Conservation (phyloP, 2,797 vertebrate genomes). For the Atherinosoma microstoma region DNA sequence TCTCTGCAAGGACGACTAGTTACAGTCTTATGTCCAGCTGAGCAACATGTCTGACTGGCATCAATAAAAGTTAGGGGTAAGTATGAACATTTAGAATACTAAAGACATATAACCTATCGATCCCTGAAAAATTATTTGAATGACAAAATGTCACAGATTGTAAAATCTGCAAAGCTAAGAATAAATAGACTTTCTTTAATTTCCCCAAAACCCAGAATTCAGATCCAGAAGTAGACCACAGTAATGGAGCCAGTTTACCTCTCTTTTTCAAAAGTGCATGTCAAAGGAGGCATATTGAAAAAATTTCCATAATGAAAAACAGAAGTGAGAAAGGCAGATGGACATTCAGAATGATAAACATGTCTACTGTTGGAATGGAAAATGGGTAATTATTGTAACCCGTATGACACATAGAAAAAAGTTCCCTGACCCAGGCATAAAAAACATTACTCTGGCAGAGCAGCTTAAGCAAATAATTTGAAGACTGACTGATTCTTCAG, state of each 20-base stretch:
- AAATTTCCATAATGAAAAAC: slow-evolving; percentile 60
- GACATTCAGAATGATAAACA: slow-evolving; percentile 64
- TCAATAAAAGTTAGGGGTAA: not conserved
- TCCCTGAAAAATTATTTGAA: too few relatives aligned
- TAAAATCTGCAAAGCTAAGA: not conserved
- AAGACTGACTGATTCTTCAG: slow-evolving; percentile 61
- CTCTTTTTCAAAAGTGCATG: slow-evolving; percentile 27
- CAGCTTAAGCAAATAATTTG: slow-evolving; percentile 59
- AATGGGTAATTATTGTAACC: slow-evolving; percentile 64
- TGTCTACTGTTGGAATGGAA: slow-evolving; percentile 66
- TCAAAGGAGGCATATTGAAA: slow-evolving; percentile 38
- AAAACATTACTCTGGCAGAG: slow-evolving; percentile 63
- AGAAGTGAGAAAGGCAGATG: slow-evolving; percentile 59
- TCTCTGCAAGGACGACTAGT: not conserved
- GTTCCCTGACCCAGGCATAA: slow-evolving; percentile 61
- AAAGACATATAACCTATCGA: too few relatives aligned
- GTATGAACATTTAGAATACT: not conserved
- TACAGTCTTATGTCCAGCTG: not conserved
- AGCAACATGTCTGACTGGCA: not conserved
- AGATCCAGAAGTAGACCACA: slow-evolving; percentile 21
- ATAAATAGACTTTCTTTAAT: slow-evolving; percentile 1
- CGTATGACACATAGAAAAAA: slow-evolving; percentile 61
- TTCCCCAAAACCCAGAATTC: slow-evolving; percentile 19
- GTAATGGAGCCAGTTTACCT: slow-evolving; percentile 18
- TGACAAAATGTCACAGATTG: slow-evolving; percentile 6